A percentile compares a stretch with the other conserved stretches of the same genome.
Conservation (phyloP, 2,113 vertebrate species). For the Sander vitreus region DNA sequence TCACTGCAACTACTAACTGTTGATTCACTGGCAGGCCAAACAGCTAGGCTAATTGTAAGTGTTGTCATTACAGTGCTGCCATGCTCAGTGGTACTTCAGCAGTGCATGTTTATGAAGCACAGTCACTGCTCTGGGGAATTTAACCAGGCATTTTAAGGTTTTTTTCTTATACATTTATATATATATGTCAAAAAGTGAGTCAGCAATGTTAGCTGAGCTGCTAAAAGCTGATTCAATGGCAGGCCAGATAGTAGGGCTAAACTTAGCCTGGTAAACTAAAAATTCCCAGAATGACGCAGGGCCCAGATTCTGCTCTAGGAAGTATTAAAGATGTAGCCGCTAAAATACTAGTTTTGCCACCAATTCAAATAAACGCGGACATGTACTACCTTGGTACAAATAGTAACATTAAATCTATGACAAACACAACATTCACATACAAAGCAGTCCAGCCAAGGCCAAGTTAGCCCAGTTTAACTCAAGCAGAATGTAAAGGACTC, state of each 20-base stretch:
- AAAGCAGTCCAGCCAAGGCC: not conserved
- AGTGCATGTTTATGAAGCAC: not conserved
- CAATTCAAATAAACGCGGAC: not conserved
- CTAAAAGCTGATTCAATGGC: conserved; percentile 9
- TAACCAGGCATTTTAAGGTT: not conserved
- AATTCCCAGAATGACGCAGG: conserved; percentile 9
- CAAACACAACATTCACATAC: not conserved
- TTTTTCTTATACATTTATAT: too few relatives aligned
- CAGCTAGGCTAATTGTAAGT: not conserved
- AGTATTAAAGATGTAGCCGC: not conserved
- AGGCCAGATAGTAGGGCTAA: not conserved
- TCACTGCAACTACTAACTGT: not conserved
- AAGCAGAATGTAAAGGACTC: conserved; percentile 11
- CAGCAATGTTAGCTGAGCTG: conserved; percentile 3
- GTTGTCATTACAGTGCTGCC: too few relatives aligned
- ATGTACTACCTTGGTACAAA: not conserved
- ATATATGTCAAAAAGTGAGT: conserved; percentile 19
- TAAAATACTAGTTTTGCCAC: not conserved
- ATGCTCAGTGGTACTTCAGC: too few relatives aligned
- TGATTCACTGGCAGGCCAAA: not conserved
- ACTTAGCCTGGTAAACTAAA: not conserved
- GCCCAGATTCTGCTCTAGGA: not conserved
- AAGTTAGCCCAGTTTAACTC: conserved; percentile 12
- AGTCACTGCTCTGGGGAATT: too few relatives aligned
- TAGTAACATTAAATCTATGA: not conserved